These are phyloP conservation scores for Casuarius casuarius DNA, from an alignment of 2,113 vertebrate species.

Conservation along the genomic window DNA sequence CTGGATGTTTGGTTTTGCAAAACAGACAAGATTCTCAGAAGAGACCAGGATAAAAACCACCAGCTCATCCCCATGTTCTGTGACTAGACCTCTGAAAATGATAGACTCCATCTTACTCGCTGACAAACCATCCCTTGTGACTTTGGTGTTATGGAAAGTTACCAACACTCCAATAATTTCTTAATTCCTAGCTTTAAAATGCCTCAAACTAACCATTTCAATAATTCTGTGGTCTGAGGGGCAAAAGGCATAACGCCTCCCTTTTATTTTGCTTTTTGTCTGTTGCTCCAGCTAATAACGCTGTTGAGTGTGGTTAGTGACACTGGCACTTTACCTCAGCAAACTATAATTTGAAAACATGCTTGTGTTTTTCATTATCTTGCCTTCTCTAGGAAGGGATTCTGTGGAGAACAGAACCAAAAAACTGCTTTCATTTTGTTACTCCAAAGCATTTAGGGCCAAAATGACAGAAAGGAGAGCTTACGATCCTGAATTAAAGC, in stretches of 20 bases:
- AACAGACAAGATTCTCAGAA: neutral
- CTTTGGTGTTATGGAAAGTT: neutral
- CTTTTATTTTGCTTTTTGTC: constrained; percentile 3
- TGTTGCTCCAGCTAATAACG: neutral
- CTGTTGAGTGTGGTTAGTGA: neutral
- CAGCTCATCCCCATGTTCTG: neutral
- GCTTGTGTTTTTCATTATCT: neutral
- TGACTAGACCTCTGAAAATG: neutral
- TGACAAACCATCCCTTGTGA: neutral
- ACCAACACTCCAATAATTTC: neutral
- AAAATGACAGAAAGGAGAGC: neutral
- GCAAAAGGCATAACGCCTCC: neutral
- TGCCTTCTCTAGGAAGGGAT: neutral
- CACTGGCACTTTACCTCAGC: neutral
- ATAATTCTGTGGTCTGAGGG: neutral
- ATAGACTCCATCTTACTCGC: neutral
- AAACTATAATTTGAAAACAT: neutral
- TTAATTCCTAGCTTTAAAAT: neutral
- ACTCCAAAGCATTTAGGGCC: neutral
- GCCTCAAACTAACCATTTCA: neutral
- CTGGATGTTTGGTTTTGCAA: neutral
- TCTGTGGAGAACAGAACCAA: neutral
- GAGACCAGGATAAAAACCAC: neutral
- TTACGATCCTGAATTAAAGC: neutral
- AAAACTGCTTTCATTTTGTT: neutral